phyloP scores from a whole-genome alignment of 1,140 invertebrate genomes.

The Phthorimaea operculella region DNA sequence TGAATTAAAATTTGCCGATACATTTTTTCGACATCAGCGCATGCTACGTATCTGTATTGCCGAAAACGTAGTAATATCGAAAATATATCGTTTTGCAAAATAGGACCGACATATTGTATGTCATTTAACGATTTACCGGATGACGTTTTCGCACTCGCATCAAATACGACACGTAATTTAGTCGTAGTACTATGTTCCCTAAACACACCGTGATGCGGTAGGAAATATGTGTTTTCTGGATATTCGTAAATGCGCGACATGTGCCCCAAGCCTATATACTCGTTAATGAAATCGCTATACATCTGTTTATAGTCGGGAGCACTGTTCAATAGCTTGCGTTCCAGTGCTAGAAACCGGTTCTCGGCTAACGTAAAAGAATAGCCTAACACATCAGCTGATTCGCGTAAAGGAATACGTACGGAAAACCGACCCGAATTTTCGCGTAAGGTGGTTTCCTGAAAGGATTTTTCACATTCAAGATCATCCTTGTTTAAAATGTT shows the following conservation, averaged over 20 bases:
- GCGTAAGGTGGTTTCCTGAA: constrained; percentile 19
- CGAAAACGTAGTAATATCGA: too few species aligned
- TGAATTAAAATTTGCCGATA: too few species aligned
- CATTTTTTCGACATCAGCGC: too few species aligned
- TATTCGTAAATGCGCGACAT: not conserved
- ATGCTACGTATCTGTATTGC: too few species aligned
- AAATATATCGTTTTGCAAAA: too few species aligned
- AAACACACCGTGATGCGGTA: too few species aligned
- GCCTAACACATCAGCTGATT: constrained; percentile 4
- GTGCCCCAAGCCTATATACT: constrained; percentile 4
- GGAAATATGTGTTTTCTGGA: not conserved
- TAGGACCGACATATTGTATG: too few species aligned
- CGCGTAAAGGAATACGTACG: constrained; percentile 12
- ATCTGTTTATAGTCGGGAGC: constrained; percentile 4
- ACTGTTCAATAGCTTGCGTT: not conserved
- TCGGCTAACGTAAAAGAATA: not conserved
- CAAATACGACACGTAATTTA: too few species aligned
- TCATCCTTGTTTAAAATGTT: constrained; percentile 17
- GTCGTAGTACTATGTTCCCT: too few species aligned
- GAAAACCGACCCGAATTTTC: constrained; percentile 21
- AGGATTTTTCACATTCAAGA: constrained; percentile 22
- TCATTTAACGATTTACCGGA: too few species aligned
- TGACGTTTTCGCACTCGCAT: too few species aligned
- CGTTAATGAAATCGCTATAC: constrained; percentile 6
- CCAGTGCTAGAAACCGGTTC: not conserved